Conservation (phyloP, 1,140 invertebrate species). For the Lordiphosa stackelbergi region DNA sequence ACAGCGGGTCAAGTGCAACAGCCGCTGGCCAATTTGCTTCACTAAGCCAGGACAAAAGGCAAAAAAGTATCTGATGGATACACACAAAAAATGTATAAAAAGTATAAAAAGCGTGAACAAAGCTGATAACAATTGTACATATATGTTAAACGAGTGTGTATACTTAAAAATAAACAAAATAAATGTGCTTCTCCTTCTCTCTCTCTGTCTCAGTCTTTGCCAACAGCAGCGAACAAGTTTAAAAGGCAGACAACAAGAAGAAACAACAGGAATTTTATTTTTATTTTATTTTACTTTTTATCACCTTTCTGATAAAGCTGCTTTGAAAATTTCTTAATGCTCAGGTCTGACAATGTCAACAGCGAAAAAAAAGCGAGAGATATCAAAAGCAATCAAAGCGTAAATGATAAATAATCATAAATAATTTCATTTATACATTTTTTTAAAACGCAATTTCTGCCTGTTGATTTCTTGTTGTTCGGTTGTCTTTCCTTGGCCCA, state of each 20-base stretch:
- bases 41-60: constrained; percentile 45
- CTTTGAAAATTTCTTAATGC: constrained; percentile 44
- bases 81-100: constrained; percentile 2
- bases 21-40: constrained; percentile 65
- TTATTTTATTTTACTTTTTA: constrained; percentile 33
- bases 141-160: constrained; percentile 6
- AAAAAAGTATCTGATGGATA: constrained; percentile 33
- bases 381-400: constrained; percentile 57
- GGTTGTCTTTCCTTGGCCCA: too few species aligned
- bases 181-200: constrained; percentile 7
- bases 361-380: constrained; percentile 26
- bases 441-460: constrained; percentile 56
- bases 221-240: constrained; percentile 5
- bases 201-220: not conserved
- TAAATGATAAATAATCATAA: constrained; percentile 72
- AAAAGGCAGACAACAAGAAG: constrained; percentile 7
- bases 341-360: constrained; percentile 37
- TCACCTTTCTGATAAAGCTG: constrained; percentile 52
- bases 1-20: constrained; percentile 62
- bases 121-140: constrained; percentile 11
- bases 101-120: not conserved
- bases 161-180: constrained; percentile 34
- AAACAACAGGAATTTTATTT: constrained; percentile 9
- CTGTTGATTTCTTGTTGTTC: constrained; percentile 2
- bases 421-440: constrained; percentile 45